A percentile compares a stretch with the other conserved stretches of the same genome.
Conservation (phyloP, 2,797 vertebrate genomes). For the Sebastes steindachneri region DNA sequence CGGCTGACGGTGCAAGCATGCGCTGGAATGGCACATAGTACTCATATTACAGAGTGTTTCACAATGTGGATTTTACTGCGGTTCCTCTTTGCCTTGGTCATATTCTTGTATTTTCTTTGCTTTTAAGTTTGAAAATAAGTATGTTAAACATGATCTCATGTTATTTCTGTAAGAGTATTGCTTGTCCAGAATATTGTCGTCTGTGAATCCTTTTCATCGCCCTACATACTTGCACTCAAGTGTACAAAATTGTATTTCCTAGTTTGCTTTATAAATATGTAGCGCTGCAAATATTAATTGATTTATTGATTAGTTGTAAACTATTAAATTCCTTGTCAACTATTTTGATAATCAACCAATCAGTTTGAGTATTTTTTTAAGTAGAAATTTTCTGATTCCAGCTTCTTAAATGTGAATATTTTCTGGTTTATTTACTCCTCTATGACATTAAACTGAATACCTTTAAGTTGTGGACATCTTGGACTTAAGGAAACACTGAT, state of each 20-base stretch:
- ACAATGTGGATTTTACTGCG: slow-evolving; percentile 5
- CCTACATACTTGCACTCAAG: neutral
- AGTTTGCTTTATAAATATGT: neutral
- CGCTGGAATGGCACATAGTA: slow-evolving; percentile 17
- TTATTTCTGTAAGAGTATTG: neutral
- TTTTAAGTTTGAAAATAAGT: neutral
- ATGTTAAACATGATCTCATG: neutral
- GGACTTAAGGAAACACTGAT: too few relatives aligned
- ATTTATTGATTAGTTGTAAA: too few relatives aligned
- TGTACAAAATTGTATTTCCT: neutral
- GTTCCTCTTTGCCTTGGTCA: neutral
- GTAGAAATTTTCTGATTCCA: too few relatives aligned
- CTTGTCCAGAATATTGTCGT: neutral
- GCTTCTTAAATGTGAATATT: too few relatives aligned
- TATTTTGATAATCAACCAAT: too few relatives aligned
- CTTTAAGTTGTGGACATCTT: too few relatives aligned
- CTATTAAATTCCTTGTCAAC: too few relatives aligned
- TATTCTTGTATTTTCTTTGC: neutral
- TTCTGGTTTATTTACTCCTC: too few relatives aligned
- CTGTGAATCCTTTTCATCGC: neutral
- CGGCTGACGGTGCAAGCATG: neutral
- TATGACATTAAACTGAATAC: too few relatives aligned
- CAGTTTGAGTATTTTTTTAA: too few relatives aligned
- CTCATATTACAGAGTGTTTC: slow-evolving; percentile 37
- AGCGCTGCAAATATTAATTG: too few relatives aligned